Evolutionary conservation across 35 echinoderm and acorn worm genomes (phyloP), one percentile per base, ranked within the genome.

Genomic region (Apostichopus californicus): DNA sequence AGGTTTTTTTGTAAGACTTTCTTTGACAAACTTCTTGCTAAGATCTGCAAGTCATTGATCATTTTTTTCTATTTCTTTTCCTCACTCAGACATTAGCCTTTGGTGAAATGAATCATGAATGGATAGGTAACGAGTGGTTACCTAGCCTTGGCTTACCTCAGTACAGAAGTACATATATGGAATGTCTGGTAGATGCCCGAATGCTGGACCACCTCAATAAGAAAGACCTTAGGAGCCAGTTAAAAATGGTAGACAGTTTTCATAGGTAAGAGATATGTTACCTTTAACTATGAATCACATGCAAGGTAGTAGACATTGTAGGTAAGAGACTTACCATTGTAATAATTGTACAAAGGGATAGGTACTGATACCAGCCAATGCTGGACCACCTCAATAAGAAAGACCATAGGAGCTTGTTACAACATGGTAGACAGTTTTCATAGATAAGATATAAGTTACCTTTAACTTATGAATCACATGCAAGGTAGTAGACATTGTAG

Each of bases 391-490:
- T n/a, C n/a, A n/a, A n/a, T n/a, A n/a, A n/a, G n/a, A n/a, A n/a
- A n/a, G n/a, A n/a, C n/a, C n/a, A n/a, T n/a, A n/a, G n/a, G n/a
- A n/a, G 97, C 55, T 94, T 96, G 90, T 93, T 98, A 34, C 24
- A 98, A 98, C 70, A 98, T 98, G 97, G 97, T 98, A 28, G 97
- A 98, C 87, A 98, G 93, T 80, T 98, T 94, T 86, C 97, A 98
- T 81, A 98, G 97, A 94, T 98, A 87, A 63, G 90, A 24, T 1
- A 34, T 34, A 1, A 34, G 28, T 34, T 34, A 34, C 28, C 28
- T 25, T 25, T 25, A 25, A 25, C 24, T 0, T 1, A 25, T 25
- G n/a, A n/a, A 25, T 25, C 24, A 25, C 24, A 10, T 59, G 57
- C 10, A 59, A 59, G 57, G 10, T 59, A 10, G 57, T 59, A 60